phyloP scores from a whole-genome alignment of 2,113 vertebrate genomes.

The Aldabrachelys gigantea region DNA sequence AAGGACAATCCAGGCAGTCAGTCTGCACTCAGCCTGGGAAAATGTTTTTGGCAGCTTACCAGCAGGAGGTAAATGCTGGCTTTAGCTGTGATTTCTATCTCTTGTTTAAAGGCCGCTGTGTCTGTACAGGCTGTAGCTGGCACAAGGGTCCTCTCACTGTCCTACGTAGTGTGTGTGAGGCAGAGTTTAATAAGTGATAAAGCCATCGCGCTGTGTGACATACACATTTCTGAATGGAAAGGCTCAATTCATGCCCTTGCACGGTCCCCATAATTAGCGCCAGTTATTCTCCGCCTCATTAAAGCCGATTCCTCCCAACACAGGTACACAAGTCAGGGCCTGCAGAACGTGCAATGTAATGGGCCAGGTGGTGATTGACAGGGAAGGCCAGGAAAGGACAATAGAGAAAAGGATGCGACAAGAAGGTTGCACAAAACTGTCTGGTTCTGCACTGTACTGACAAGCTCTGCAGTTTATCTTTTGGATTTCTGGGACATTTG shows the following conservation, averaged over 20 bases:
- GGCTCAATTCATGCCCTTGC: neutral
- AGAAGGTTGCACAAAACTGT: neutral
- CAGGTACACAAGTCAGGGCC: neutral
- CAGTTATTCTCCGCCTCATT: neutral
- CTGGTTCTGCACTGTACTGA: neutral
- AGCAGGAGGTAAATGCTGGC: neutral
- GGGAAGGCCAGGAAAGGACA: neutral
- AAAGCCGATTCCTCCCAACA: neutral
- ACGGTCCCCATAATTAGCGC: neutral
- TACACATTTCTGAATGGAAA: neutral
- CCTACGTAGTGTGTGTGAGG: neutral
- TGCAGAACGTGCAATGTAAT: neutral
- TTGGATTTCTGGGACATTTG: neutral
- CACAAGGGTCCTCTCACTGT: neutral
- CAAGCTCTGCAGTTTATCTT: neutral
- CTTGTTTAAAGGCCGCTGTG: neutral
- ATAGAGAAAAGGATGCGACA: neutral
- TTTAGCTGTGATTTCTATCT: neutral
- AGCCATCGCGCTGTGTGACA: neutral
- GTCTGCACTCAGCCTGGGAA: neutral
- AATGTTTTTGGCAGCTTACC: neutral
- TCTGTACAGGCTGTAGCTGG: neutral
- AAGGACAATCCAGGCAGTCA: neutral
- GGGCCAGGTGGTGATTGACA: neutral
- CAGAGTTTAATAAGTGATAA: neutral